Evolutionary conservation across 2,113 vertebrate species (phyloP).

Genomic region (Lathamus discolor): DNA sequence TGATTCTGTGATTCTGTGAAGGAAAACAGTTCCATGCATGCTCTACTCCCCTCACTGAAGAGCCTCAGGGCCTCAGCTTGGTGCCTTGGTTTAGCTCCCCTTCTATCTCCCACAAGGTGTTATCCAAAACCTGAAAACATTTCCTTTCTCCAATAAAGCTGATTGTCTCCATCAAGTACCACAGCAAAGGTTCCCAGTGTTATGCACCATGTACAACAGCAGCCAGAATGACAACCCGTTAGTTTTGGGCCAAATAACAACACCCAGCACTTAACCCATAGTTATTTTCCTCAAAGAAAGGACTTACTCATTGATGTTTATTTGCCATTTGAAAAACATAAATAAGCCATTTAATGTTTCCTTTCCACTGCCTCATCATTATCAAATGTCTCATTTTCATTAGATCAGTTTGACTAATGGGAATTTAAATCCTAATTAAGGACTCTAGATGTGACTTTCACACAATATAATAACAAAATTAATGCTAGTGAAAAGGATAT

Average conservation of each 20-base stretch:
- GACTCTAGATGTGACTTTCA: background rate
- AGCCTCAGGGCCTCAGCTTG: background rate
- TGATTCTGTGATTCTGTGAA: too few species aligned
- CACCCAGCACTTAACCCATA: background rate
- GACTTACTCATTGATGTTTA: background rate
- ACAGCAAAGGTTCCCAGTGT: background rate
- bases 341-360: background rate
- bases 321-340: background rate
- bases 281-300: background rate
- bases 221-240: background rate
- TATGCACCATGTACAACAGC: background rate
- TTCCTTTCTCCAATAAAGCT: background rate
- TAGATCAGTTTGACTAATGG: slow-evolving; percentile 22
- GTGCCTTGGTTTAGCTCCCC: background rate
- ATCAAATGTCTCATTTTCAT: background rate
- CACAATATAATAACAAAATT: background rate
- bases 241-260: background rate
- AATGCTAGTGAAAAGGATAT: background rate
- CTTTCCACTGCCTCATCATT: background rate
- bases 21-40: accelerated
- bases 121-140: background rate
- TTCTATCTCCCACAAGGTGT: background rate
- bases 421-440: background rate
- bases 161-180: background rate
- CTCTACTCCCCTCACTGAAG: background rate